Conservation (phyloP, 2,888 invertebrate species). For the Blastobasis lacticolella region DNA sequence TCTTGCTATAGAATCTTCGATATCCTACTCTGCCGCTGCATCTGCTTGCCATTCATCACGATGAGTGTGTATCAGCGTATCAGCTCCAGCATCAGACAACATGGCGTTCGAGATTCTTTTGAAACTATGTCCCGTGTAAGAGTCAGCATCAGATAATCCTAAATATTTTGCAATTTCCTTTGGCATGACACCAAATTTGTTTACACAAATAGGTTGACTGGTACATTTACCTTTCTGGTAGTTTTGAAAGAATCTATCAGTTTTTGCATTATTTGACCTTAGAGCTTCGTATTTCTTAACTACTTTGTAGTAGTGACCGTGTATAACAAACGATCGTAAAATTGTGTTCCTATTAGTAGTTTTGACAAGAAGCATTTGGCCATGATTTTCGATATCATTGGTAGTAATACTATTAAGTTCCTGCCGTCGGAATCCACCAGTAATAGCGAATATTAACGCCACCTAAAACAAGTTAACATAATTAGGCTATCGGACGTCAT, state of each 20-base stretch:
- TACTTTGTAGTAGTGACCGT: constrained; percentile 4
- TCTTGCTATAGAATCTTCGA: not conserved
- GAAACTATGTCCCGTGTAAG: constrained; percentile 2
- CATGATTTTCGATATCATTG: constrained; percentile 12
- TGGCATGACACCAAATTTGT: constrained; percentile 15
- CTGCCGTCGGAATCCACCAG: constrained; percentile 11
- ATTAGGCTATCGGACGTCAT: not conserved
- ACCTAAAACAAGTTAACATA: constrained; percentile 7
- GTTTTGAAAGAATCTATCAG: constrained; percentile 12
- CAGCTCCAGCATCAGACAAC: not conserved
- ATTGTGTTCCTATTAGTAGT: constrained; percentile 12
- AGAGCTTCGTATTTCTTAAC: constrained; percentile 12
- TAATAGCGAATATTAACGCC: constrained; percentile 13
- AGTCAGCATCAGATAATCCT: constrained; percentile 6
- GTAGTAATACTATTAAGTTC: constrained; percentile 5
- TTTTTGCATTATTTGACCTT: constrained; percentile 10
- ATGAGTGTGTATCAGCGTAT: not conserved
- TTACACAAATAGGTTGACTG: constrained; percentile 10
- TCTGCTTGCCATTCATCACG: not conserved
- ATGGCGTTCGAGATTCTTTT: not conserved
- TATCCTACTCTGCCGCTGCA: not conserved
- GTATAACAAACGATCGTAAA: constrained; percentile 9
- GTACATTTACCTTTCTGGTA: constrained; percentile 15
- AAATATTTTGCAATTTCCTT: constrained; percentile 15
- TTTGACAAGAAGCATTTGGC: constrained; percentile 8